Evolutionary conservation across 2,888 invertebrate genomes (phyloP).

Genomic region (Branchinecta sandiegonensis): DNA sequence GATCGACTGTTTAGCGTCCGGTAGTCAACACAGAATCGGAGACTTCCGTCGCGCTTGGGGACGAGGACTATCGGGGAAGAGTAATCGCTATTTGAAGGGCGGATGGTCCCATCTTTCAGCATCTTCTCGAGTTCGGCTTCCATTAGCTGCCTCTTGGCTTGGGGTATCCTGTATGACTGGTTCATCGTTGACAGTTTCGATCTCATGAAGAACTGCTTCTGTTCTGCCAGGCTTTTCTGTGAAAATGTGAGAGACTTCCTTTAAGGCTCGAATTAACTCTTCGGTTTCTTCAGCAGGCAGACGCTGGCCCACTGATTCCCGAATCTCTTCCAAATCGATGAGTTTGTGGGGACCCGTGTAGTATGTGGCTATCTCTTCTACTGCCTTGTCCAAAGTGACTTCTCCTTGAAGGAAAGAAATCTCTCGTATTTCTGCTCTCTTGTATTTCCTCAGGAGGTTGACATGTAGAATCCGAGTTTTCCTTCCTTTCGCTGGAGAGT

Average conservation of each 20-base stretch:
- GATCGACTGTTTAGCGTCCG: slow-evolving; percentile 28
- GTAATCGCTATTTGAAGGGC: slow-evolving; percentile 17
- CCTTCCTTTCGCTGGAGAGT: neutral
- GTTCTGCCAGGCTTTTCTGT: neutral
- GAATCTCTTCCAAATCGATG: too few relatives aligned
- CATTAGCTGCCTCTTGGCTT: too few relatives aligned
- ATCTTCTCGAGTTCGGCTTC: too few relatives aligned
- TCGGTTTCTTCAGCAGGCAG: too few relatives aligned
- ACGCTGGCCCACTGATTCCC: too few relatives aligned
- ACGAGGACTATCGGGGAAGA: neutral
- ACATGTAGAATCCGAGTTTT: neutral
- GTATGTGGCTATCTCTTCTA: neutral
- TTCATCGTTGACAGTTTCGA: neutral
- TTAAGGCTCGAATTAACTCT: too few relatives aligned
- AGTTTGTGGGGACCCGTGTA: too few relatives aligned
- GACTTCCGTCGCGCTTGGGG: neutral
- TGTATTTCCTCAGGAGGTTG: neutral
- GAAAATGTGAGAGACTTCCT: neutral
- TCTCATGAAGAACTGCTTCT: neutral
- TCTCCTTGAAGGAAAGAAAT: neutral
- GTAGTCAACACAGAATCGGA: slow-evolving; percentile 23
- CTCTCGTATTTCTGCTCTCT: neutral
- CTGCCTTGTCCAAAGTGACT: neutral
- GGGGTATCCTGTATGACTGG: slow-evolving; percentile 9
- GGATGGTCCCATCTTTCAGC: too few relatives aligned